These are phyloP conservation scores for Platycheirus rosarum DNA, from an alignment of 2,888 invertebrate genomes.

Conservation along the genomic window DNA sequence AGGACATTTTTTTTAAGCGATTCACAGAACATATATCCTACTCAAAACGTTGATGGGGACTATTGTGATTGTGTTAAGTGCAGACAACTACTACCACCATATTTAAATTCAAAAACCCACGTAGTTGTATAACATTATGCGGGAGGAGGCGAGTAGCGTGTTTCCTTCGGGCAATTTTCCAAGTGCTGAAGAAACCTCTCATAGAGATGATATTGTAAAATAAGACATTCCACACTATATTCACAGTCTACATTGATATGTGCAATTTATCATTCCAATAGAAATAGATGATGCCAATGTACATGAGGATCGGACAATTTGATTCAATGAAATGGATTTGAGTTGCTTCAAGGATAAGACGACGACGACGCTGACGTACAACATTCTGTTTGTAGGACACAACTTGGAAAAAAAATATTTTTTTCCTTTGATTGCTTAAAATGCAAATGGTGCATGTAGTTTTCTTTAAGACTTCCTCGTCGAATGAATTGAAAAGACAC, in stretches of 20 bases:
- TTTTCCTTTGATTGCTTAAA: slow-evolving; percentile 15
- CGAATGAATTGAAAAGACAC: slow-evolving; percentile 33
- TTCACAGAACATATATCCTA: neutral
- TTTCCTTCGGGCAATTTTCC: neutral
- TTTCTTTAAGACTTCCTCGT: slow-evolving; percentile 18
- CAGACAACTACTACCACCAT: neutral
- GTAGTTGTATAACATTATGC: neutral
- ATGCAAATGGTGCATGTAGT: slow-evolving; percentile 52
- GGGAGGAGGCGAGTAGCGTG: neutral
- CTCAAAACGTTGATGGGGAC: neutral
- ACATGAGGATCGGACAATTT: slow-evolving; percentile 50
- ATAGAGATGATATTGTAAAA: neutral
- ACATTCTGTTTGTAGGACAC: neutral
- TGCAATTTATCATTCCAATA: slow-evolving; percentile 52
- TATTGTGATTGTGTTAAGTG: neutral
- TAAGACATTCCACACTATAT: neutral
- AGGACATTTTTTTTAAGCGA: too few species aligned
- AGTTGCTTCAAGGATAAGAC: slow-evolving; percentile 25
- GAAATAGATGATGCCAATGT: slow-evolving; percentile 46
- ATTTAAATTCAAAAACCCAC: neutral
- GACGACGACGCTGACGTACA: neutral
- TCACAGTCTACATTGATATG: neutral
- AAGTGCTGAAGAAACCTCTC: neutral
- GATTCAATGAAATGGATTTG: slow-evolving; percentile 58
- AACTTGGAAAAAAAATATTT: too few species aligned